Conservation (phyloP, 1,140 invertebrate genomes). For the Battus philenor region DNA sequence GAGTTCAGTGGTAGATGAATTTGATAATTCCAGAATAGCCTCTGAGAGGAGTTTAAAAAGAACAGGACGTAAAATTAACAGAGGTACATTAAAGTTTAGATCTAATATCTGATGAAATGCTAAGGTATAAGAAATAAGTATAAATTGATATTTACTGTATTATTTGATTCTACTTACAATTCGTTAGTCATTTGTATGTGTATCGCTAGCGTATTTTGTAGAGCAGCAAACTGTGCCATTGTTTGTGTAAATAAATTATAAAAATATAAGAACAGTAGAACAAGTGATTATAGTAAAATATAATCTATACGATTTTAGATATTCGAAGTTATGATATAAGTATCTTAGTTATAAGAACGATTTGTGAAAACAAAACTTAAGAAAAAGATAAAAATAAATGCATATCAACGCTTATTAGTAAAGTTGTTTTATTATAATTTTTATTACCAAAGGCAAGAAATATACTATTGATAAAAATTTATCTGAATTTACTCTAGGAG, state of each 20-base stretch:
- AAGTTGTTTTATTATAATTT: no score
- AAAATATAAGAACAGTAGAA: not conserved
- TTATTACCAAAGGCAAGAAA: no score
- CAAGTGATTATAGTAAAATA: constrained; percentile 1
- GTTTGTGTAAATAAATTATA: no score
- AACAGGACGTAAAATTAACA: constrained; percentile 19
- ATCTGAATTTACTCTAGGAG: no score
- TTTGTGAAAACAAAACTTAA: no score
- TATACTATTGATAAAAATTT: no score
- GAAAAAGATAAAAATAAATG: no score
- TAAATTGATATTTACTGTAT: constrained; percentile 2
- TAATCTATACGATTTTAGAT: not conserved
- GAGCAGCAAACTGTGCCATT: no score
- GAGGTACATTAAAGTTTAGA: constrained; percentile 32
- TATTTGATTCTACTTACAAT: not conserved
- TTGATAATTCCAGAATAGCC: constrained; percentile 21
- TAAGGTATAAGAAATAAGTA: not conserved
- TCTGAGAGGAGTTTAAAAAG: constrained; percentile 31
- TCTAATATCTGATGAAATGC: constrained; percentile 22
- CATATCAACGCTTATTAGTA: no score
- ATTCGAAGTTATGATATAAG: no score
- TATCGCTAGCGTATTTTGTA: no score
- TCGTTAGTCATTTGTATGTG: not conserved
- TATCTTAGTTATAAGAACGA: no score
- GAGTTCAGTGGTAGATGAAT: constrained; percentile 11